Conservation (phyloP, 2,888 invertebrate species). For the Mystacides longicornis region DNA sequence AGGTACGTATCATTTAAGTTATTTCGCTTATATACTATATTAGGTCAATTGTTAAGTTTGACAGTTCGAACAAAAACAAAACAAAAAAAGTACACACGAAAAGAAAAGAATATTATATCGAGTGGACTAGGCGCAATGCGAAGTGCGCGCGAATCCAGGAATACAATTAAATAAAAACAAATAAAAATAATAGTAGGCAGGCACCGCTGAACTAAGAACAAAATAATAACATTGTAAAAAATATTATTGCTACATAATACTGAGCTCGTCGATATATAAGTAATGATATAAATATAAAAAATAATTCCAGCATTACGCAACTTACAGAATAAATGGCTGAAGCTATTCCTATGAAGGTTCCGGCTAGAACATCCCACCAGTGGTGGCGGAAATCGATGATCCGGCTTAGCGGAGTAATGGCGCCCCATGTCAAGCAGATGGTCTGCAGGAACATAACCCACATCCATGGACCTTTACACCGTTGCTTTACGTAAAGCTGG, state of each 20-base stretch:
- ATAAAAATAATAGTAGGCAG: neutral
- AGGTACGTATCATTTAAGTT: no score
- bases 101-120: no score
- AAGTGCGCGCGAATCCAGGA: no score
- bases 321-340: constrained; percentile 54
- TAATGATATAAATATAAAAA: neutral
- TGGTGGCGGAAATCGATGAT: constrained; percentile 68
- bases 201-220: neutral
- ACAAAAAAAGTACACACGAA: no score
- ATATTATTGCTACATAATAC: no score
- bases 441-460: constrained; percentile 54
- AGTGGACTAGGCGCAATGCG: no score
- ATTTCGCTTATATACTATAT: no score
- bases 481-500: constrained; percentile 60
- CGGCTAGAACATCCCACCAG: constrained; percentile 72
- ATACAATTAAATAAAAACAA: neutral
- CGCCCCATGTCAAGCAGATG: constrained; percentile 53
- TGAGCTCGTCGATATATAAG: no score
- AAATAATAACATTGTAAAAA: no score
- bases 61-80: no score
- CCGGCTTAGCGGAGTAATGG: constrained; percentile 58
- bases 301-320: neutral
- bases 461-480: constrained; percentile 36
- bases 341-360: constrained; percentile 50
- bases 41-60: no score